Percentiles rank a stretch among this genome's conserved stretches.
phyloP scores from a whole-genome alignment of 2,888 invertebrate genomes.

The Esperia sulphurella region DNA sequence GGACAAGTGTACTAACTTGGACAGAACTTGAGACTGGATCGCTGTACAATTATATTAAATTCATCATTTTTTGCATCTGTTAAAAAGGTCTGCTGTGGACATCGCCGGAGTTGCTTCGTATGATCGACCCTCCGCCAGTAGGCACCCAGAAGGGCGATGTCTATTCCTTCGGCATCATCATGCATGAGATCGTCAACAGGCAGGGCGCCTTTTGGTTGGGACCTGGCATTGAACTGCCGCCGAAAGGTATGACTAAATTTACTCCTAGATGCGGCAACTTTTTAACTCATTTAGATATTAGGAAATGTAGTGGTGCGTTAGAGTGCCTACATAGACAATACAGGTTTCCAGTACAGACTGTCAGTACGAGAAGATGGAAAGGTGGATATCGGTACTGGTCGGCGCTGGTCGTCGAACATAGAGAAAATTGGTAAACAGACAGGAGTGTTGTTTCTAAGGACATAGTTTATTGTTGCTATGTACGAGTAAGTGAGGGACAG shows the following conservation, averaged over 20 bases:
- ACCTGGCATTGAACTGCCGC: constrained; percentile 79
- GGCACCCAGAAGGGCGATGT: constrained; percentile 95
- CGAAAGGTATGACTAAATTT: constrained; percentile 80
- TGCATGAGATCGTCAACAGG: constrained; percentile 94
- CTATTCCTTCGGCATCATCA: constrained; percentile 96
- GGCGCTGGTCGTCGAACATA: too few relatives aligned
- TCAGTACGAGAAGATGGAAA: too few relatives aligned
- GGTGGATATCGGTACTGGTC: too few relatives aligned
- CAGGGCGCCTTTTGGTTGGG: constrained; percentile 93
- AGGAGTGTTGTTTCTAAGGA: too few relatives aligned
- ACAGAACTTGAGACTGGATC: constrained; percentile 35
- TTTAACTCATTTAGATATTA: not conserved
- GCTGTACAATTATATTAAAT: constrained; percentile 7
- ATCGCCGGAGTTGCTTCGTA: constrained; percentile 91
- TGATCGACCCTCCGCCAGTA: constrained; percentile 81
- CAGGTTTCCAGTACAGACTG: too few relatives aligned
- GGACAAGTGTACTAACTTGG: constrained; percentile 27
- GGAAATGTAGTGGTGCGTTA: too few relatives aligned
- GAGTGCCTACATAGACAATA: too few relatives aligned
- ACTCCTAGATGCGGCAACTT: too few relatives aligned
- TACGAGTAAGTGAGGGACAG: too few relatives aligned
- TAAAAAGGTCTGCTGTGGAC: constrained; percentile 92
- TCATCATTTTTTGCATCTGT: not conserved
- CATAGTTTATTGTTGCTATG: too few relatives aligned
- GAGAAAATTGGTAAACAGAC: too few relatives aligned